Base-by-base conservation (phyloP, 2,888 invertebrate genomes). In the Neria commutata region DNA sequence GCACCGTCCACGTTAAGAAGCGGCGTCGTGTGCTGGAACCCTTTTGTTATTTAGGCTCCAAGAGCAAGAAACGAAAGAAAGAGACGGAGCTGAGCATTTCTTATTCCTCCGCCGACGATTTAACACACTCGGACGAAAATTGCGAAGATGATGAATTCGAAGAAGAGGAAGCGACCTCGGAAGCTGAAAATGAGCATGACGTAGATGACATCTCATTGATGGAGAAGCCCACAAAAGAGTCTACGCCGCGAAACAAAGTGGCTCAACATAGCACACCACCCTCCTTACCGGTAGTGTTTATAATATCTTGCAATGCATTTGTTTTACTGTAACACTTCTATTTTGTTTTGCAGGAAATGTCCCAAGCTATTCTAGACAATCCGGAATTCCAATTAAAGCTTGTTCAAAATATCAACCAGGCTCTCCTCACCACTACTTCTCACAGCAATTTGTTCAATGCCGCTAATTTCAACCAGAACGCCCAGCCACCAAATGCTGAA, bases 361-460 rank as follows among this genome's bases (percentile, higher is more conserved):
- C 79, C 0, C 72, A 76, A 62, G 77, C 74, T 2, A 72, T 81
- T 4, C 67, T 81, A 21, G 74, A 72, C 17, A 77, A 81, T 57
- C 64, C 62, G 5, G 71, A 70, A 58, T 79, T 81, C 54, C 78
- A 78, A 60, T 63, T 67, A 14, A 74, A 74, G 58, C 63, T 81
- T n/a, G 72, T 76, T 2, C 67, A 70, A 50, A 79, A 80, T 57
- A 81, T 81, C 8, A 81, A 81, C 62, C 69, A 69, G 58, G 72
- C 72, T 1, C 25, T 72, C 34, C 63, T 68, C 14, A 65, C 70
- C 2, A 49, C 73, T 1, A 65, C 64, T 62, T 73, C 5, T 62
- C 60, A 56, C 61, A 19, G 6, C 8, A 6, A 42, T 42, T 42
- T 17, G 21, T 5, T 17, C 42, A 42, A 42, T 14, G 19, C 4